Percentiles rank a stretch among this genome's conserved stretches.
These are phyloP conservation scores for Pteruthius melanotis DNA, from an alignment of 2,113 vertebrate species.

Conservation along the genomic window DNA sequence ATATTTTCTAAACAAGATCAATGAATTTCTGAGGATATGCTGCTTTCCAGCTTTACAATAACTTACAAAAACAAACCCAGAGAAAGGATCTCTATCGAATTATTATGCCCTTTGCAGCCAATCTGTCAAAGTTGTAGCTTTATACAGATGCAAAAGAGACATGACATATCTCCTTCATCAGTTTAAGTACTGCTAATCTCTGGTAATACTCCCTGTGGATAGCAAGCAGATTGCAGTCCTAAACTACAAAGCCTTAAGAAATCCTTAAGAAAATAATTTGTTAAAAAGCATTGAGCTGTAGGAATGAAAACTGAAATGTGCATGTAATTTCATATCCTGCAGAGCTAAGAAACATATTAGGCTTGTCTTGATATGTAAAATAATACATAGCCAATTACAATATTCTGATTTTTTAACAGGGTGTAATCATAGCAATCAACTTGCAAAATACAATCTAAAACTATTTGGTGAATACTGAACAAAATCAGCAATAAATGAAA, in stretches of 20 bases:
- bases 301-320: constrained; percentile 29
- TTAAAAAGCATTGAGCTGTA: constrained; percentile 37
- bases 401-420: background rate
- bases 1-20: background rate
- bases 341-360: background rate
- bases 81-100: background rate
- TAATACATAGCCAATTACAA: background rate
- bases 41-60: background rate
- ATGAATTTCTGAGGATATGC: background rate
- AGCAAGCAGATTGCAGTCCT: constrained; percentile 39
- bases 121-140: background rate
- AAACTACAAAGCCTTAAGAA: constrained; percentile 52
- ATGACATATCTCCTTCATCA: constrained; percentile 40
- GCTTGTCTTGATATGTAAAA: background rate
- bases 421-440: constrained; percentile 34
- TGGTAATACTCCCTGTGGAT: constrained; percentile 48
- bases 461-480: background rate
- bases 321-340: constrained; percentile 15
- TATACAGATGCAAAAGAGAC: background rate
- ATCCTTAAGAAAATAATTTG: constrained; percentile 56
- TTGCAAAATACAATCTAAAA: background rate
- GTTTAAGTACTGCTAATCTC: constrained; percentile 53
- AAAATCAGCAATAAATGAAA: constrained; percentile 48
- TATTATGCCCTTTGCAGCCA: background rate
- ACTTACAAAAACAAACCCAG: background rate